These are phyloP conservation scores for Calycopis cecrops DNA, from an alignment of 1,140 invertebrate genomes.

Conservation along the genomic window DNA sequence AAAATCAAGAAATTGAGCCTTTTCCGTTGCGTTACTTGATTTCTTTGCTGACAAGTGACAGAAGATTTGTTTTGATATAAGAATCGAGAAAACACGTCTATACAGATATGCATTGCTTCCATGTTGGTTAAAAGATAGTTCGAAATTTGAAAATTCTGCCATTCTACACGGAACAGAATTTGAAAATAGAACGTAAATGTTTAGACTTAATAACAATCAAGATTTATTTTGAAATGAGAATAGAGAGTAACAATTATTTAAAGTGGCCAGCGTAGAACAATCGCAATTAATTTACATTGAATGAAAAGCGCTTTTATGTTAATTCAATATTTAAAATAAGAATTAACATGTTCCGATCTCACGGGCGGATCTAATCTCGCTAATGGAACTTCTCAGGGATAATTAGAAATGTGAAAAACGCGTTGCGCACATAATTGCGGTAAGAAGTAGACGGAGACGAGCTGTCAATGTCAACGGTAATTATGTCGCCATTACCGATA, in stretches of 20 bases:
- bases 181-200: too few species aligned
- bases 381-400: slow-evolving; percentile 53
- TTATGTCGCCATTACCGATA: slow-evolving; percentile 9
- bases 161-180: too few species aligned
- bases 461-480: slow-evolving; percentile 26
- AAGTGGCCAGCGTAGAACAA: slow-evolving; percentile 5
- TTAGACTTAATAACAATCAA: too few species aligned
- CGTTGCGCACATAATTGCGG: slow-evolving; percentile 39
- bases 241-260: neutral
- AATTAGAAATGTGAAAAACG: slow-evolving; percentile 49
- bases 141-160: too few species aligned
- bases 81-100: neutral
- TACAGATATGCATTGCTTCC: too few species aligned
- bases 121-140: too few species aligned
- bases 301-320: slow-evolving; percentile 36
- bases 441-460: slow-evolving; percentile 35
- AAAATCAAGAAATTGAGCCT: too few species aligned
- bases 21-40: neutral
- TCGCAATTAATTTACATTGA: slow-evolving; percentile 4
- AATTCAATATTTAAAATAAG: slow-evolving; percentile 29
- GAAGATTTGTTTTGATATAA: neutral
- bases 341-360: slow-evolving; percentile 43
- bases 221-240: too few species aligned
- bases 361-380: slow-evolving; percentile 41
- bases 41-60: neutral